A percentile compares a stretch with the other conserved stretches of the same genome.
Conservation (phyloP, 2,888 invertebrate genomes). For the Aphelenchoides bicaudatus region DNA sequence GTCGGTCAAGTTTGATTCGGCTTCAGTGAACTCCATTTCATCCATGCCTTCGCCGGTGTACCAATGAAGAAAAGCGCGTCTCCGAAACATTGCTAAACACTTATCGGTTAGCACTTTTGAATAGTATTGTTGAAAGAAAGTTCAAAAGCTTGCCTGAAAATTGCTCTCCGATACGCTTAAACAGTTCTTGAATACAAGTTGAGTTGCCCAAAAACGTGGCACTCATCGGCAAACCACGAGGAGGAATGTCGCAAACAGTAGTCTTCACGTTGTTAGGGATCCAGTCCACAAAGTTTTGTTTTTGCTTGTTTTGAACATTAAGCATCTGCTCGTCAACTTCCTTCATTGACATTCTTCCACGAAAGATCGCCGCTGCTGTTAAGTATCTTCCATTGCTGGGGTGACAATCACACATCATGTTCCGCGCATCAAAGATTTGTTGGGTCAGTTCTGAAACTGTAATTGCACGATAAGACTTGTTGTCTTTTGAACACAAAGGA, state of each 20-base stretch:
- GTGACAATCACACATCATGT: slow-evolving; percentile 66
- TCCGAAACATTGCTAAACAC: slow-evolving; percentile 38
- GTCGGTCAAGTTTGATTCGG: slow-evolving; percentile 86
- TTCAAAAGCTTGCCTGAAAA: slow-evolving; percentile 66
- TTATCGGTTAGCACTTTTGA: too few relatives aligned
- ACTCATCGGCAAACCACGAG: slow-evolving; percentile 81
- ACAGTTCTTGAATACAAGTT: slow-evolving; percentile 83
- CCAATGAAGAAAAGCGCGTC: slow-evolving; percentile 94
- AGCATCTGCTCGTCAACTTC: slow-evolving; percentile 82
- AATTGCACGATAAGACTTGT: slow-evolving; percentile 29
- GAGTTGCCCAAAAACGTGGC: slow-evolving; percentile 89
- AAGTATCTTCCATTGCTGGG: slow-evolving; percentile 66
- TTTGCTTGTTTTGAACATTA: slow-evolving; percentile 90
- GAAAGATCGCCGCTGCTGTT: slow-evolving; percentile 68
- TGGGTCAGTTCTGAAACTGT: slow-evolving; percentile 46
- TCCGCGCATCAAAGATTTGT: slow-evolving; percentile 69
- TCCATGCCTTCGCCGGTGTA: too few relatives aligned
- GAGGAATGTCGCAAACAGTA: slow-evolving; percentile 72
- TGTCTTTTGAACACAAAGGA: slow-evolving; percentile 45
- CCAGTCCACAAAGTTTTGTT: slow-evolving; percentile 72
- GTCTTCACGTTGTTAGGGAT: slow-evolving; percentile 88
- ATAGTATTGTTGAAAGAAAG: too few relatives aligned
- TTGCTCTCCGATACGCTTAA: slow-evolving; percentile 81
- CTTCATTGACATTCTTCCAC: slow-evolving; percentile 68
- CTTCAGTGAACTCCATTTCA: too few relatives aligned